These are phyloP conservation scores for Aplochiton taeniatus DNA, from an alignment of 2,797 vertebrate genomes.

Conservation along the genomic window DNA sequence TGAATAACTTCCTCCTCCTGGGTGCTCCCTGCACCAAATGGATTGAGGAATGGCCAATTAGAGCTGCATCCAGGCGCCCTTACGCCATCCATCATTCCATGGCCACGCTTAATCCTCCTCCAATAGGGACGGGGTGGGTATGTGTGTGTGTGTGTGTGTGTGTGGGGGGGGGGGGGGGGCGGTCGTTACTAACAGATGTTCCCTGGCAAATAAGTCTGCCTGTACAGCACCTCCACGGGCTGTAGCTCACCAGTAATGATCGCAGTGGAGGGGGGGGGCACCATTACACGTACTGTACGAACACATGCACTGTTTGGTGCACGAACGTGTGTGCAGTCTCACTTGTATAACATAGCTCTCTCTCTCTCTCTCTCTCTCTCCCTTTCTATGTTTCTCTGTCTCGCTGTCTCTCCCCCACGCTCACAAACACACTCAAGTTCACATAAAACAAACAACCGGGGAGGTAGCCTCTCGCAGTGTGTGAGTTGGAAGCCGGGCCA, in stretches of 20 bases:
- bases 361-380: too few relatives aligned
- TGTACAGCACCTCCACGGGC: conserved; percentile 13
- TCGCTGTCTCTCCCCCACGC: too few relatives aligned
- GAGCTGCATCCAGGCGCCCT: conserved; percentile 24
- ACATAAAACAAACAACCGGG: background rate
- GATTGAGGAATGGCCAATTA: conserved; percentile 53
- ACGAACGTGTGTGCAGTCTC: background rate
- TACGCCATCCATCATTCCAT: conserved; percentile 50
- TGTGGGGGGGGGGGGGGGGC: too few relatives aligned
- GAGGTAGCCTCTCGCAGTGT: background rate
- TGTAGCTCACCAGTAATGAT: conserved; percentile 19
- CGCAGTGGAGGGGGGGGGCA: background rate
- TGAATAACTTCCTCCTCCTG: conserved; percentile 16
- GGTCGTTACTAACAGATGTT: conserved; percentile 46
- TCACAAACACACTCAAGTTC: too few relatives aligned
- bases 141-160: too few relatives aligned
- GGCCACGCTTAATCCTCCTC: conserved; percentile 26
- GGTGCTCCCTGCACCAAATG: conserved; percentile 29
- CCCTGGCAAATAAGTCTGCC: conserved; percentile 8
- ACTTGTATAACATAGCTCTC: background rate
- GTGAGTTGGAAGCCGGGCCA: conserved; percentile 2
- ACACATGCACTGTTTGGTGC: background rate
- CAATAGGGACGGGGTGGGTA: too few relatives aligned
- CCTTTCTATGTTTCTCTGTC: too few relatives aligned
- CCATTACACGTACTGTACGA: background rate